Evolutionary conservation across 1,140 invertebrate genomes (phyloP).

Genomic region (Drosophila biarmipes): DNA sequence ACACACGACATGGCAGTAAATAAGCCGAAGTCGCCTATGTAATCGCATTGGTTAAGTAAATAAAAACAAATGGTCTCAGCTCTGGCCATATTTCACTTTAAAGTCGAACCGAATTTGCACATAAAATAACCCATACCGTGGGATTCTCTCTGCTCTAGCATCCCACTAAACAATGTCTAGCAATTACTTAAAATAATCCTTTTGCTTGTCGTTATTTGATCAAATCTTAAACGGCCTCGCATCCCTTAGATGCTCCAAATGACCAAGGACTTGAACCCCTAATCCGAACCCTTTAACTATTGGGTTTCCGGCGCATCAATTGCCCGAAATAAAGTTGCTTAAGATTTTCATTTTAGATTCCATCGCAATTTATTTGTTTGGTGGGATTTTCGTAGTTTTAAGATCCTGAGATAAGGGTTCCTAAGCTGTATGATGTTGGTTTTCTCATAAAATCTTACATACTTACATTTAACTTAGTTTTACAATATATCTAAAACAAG

Average conservation of each 20-base stretch:
- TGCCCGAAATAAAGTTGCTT: slow-evolving; percentile 22
- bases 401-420: not conserved
- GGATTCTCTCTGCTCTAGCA: slow-evolving; percentile 17
- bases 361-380: slow-evolving; percentile 31
- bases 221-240: slow-evolving; percentile 59
- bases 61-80: slow-evolving; percentile 57
- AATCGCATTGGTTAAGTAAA: slow-evolving; percentile 57
- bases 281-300: slow-evolving; percentile 62
- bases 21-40: slow-evolving; percentile 34
- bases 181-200: slow-evolving; percentile 84
- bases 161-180: slow-evolving; percentile 57
- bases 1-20: slow-evolving; percentile 51
- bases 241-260: slow-evolving; percentile 42
- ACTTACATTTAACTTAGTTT: not conserved
- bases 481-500: not conserved
- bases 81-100: slow-evolving; percentile 50
- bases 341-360: slow-evolving; percentile 78
- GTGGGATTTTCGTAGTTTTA: not conserved
- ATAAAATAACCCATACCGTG: slow-evolving; percentile 3
- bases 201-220: slow-evolving; percentile 70
- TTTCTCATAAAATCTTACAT: not conserved
- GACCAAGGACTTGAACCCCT: slow-evolving; percentile 21
- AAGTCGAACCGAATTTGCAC: slow-evolving; percentile 35
- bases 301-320: slow-evolving; percentile 34
- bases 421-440: not conserved